Percentiles rank a stretch among this genome's conserved stretches.
phyloP scores from a whole-genome alignment of 2,888 invertebrate species.

The Osedax fenrisi region DNA sequence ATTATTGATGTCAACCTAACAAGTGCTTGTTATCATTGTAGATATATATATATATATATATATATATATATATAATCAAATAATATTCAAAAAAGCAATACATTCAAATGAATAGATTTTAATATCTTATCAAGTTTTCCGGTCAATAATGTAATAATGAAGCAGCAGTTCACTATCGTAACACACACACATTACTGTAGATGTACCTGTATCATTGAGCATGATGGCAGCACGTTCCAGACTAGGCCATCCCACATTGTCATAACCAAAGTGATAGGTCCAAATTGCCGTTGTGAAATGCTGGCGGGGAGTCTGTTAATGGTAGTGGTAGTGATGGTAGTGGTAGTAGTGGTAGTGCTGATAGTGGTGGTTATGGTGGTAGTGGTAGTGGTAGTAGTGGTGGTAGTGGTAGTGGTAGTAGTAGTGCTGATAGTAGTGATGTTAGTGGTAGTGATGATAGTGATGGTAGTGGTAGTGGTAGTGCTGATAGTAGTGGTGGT shows the following conservation, averaged over 20 bases:
- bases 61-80: too few relatives aligned
- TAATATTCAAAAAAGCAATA: too few relatives aligned
- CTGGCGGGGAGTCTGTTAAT: not conserved
- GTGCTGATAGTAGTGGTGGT: not conserved
- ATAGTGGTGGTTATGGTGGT: not conserved
- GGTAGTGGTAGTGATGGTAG: not conserved
- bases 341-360: not conserved
- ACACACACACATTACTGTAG: too few relatives aligned
- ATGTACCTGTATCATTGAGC: constrained; percentile 47
- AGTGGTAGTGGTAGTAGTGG: not conserved
- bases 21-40: too few relatives aligned
- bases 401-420: not conserved
- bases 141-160: too few relatives aligned
- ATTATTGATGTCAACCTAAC: too few relatives aligned
- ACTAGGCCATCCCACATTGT: constrained; percentile 51
- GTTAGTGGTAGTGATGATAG: not conserved
- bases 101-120: too few relatives aligned
- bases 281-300: constrained; percentile 47
- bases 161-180: too few relatives aligned
- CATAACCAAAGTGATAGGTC: constrained; percentile 52
- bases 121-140: too few relatives aligned
- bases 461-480: not conserved
- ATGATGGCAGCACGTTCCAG: constrained; percentile 45
- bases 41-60: too few relatives aligned
- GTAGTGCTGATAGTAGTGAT: not conserved